Conservation (phyloP, 2,113 vertebrate species). For the Ciconia maguari region DNA sequence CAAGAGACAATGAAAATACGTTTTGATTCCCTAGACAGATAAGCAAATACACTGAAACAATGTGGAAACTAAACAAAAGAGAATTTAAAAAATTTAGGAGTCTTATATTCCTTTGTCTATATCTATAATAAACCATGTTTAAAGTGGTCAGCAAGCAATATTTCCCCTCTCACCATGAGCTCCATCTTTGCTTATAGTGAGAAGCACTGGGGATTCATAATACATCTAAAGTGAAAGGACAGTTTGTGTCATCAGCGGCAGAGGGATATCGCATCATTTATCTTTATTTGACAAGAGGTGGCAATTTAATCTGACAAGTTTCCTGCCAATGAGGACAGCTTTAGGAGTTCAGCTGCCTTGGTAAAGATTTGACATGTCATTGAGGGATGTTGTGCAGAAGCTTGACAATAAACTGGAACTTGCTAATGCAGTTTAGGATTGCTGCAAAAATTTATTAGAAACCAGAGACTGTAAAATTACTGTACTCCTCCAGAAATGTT, state of each 20-base stretch:
- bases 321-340: slow-evolving; percentile 67
- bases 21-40: background rate
- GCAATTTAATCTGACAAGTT: slow-evolving; percentile 76
- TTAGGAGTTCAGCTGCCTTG: slow-evolving; percentile 60
- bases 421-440: slow-evolving; percentile 71
- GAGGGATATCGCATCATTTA: slow-evolving; percentile 49
- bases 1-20: background rate
- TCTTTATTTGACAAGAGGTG: slow-evolving; percentile 70
- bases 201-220: slow-evolving; percentile 23
- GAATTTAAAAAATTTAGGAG: accelerated
- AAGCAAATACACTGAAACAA: background rate
- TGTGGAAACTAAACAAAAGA: background rate
- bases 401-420: slow-evolving; percentile 70
- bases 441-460: slow-evolving; percentile 79
- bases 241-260: slow-evolving; percentile 41
- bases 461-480: slow-evolving; percentile 77
- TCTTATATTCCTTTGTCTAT: background rate
- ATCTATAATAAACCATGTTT: background rate
- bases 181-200: background rate
- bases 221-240: slow-evolving; percentile 12
- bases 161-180: background rate
- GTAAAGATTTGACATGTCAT: slow-evolving; percentile 67
- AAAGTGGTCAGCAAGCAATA: background rate
- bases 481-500: slow-evolving; percentile 61
- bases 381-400: slow-evolving; percentile 62